phyloP scores from a whole-genome alignment of 1,140 invertebrate species.

The Drosophila pseudoobscura region DNA sequence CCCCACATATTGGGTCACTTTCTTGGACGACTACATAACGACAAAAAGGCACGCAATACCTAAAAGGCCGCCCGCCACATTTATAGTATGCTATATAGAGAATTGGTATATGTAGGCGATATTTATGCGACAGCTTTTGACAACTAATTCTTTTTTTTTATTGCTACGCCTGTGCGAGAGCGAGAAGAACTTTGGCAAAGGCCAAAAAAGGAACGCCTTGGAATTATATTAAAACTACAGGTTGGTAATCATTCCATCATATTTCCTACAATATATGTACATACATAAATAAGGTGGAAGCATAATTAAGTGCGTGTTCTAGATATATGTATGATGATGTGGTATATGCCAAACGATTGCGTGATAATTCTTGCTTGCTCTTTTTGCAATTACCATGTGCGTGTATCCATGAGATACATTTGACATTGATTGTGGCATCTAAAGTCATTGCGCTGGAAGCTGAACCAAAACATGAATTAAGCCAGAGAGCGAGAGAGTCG shows the following conservation, averaged over 20 bases:
- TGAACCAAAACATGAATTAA: slow-evolving; percentile 5
- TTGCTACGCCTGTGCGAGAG: slow-evolving; percentile 32
- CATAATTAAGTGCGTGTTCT: slow-evolving; percentile 22
- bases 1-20: slow-evolving; percentile 44
- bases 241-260: slow-evolving; percentile 45
- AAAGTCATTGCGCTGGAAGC: slow-evolving; percentile 29
- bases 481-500: neutral
- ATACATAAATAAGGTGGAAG: neutral
- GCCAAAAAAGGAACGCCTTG: slow-evolving; percentile 46
- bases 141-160: slow-evolving; percentile 58
- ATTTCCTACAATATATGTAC: neutral
- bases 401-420: slow-evolving; percentile 37
- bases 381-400: slow-evolving; percentile 30
- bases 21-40: slow-evolving; percentile 50
- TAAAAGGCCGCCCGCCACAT: slow-evolving; percentile 8
- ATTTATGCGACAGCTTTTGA: slow-evolving; percentile 68
- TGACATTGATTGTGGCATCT: slow-evolving; percentile 48
- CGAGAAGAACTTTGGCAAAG: slow-evolving; percentile 30
- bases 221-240: slow-evolving; percentile 47
- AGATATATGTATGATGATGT: neutral
- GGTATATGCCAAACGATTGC: neutral
- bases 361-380: slow-evolving; percentile 11
- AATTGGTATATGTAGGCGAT: slow-evolving; percentile 52
- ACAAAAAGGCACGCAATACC: slow-evolving; percentile 53
- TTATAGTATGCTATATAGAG: slow-evolving; percentile 33